These are phyloP conservation scores for Ichneumoninae sp. DNA, from an alignment of 2,888 invertebrate species.

Conservation along the genomic window DNA sequence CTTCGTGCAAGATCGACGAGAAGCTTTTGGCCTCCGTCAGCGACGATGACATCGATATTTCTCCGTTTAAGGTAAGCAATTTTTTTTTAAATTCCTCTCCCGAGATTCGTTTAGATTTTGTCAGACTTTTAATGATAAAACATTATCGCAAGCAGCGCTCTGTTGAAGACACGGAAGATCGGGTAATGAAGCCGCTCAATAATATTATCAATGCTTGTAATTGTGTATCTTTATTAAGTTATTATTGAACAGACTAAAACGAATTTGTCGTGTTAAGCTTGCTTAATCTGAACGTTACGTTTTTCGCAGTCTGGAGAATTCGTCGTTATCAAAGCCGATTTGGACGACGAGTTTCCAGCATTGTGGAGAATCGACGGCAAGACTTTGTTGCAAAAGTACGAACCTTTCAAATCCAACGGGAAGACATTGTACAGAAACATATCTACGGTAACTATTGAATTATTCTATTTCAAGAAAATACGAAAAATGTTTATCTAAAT, in stretches of 20 bases:
- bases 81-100: slow-evolving; percentile 30
- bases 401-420: slow-evolving; percentile 93
- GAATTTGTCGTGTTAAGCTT: neutral
- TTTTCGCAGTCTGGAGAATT: slow-evolving; percentile 93
- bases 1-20: slow-evolving; percentile 80
- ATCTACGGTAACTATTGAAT: slow-evolving; percentile 89
- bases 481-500: neutral
- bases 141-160: slow-evolving; percentile 76
- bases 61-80: slow-evolving; percentile 80
- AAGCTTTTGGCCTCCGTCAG: slow-evolving; percentile 79
- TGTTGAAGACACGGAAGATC: slow-evolving; percentile 76
- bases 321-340: slow-evolving; percentile 93
- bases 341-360: slow-evolving; percentile 92
- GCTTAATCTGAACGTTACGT: slow-evolving; percentile 33
- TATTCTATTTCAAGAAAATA: slow-evolving; percentile 24
- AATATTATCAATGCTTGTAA: slow-evolving; percentile 14
- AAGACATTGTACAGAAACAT: slow-evolving; percentile 93
- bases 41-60: slow-evolving; percentile 82
- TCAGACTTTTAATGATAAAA: slow-evolving; percentile 33
- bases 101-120: neutral
- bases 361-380: slow-evolving; percentile 97
- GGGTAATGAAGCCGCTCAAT: slow-evolving; percentile 73
- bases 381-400: slow-evolving; percentile 92
- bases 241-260: slow-evolving; percentile 1
- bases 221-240: slow-evolving; percentile 20